A percentile compares a stretch with the other conserved stretches of the same genome.
phyloP scores from a whole-genome alignment of 1,140 invertebrate genomes.

The Apis dorsata region DNA sequence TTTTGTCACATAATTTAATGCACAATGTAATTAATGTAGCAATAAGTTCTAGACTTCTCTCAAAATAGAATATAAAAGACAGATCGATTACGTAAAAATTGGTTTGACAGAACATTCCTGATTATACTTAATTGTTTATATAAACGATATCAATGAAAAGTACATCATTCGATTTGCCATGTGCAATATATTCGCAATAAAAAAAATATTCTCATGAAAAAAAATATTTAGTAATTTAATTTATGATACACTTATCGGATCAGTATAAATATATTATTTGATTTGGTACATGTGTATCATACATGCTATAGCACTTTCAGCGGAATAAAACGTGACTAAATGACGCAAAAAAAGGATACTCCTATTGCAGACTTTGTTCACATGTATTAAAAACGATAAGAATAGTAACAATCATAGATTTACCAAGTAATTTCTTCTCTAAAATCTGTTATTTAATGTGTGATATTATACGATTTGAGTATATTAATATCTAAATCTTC shows the following conservation, averaged over 20 bases:
- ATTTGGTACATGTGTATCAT: slow-evolving; percentile 8
- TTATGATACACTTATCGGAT: slow-evolving; percentile 23
- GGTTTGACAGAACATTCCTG: background rate
- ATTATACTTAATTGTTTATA: slow-evolving; percentile 8
- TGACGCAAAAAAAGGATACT: background rate
- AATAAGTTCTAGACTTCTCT: background rate
- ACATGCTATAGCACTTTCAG: background rate
- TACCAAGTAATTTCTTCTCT: background rate
- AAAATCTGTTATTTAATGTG: no score
- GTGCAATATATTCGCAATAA: background rate
- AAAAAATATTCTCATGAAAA: background rate
- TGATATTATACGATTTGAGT: no score
- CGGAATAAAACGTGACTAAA: slow-evolving; percentile 9
- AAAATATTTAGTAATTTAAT: slow-evolving; percentile 31
- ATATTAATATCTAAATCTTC: no score
- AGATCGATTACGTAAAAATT: slow-evolving; percentile 46
- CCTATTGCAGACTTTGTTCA: slow-evolving; percentile 31
- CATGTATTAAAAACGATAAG: background rate
- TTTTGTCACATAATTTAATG: background rate
- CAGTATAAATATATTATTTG: background rate
- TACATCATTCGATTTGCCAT: background rate
- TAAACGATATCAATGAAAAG: background rate
- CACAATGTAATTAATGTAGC: background rate
- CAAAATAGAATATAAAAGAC: slow-evolving; percentile 35
- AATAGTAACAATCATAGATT: background rate